phyloP scores from a whole-genome alignment of 2,888 invertebrate species.

The Pseudeuparius sepicola region DNA sequence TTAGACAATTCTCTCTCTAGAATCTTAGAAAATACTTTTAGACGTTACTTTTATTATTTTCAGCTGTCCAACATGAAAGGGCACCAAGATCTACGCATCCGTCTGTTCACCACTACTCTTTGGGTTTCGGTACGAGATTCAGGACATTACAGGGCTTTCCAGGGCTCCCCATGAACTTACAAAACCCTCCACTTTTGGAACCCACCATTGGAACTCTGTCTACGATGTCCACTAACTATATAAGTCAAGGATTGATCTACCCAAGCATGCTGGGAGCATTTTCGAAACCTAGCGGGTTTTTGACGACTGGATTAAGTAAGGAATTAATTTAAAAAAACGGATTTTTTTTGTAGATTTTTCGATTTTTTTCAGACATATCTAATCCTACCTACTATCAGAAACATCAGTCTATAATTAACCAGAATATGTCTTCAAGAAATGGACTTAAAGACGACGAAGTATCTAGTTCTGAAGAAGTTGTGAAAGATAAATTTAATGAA shows the following conservation, averaged over 20 bases:
- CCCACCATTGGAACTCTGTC: slow-evolving; percentile 18
- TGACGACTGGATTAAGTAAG: no score
- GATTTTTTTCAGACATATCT: slow-evolving; percentile 19
- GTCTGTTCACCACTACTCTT: slow-evolving; percentile 32
- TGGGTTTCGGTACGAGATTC: slow-evolving; percentile 31
- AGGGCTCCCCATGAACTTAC: slow-evolving; percentile 32
- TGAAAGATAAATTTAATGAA: slow-evolving; percentile 27
- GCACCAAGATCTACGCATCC: slow-evolving; percentile 56
- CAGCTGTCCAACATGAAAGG: slow-evolving; percentile 87
- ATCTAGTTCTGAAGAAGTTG: slow-evolving; percentile 62
- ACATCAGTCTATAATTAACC: slow-evolving; percentile 15
- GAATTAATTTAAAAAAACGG: no score
- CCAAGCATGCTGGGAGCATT: slow-evolving; percentile 37
- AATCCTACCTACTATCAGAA: slow-evolving; percentile 27
- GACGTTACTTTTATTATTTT: slow-evolving; percentile 29
- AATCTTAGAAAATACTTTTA: no score
- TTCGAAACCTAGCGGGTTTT: slow-evolving; percentile 31
- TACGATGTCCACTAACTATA: slow-evolving; percentile 26
- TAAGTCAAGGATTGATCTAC: slow-evolving; percentile 36
- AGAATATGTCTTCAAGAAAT: slow-evolving; percentile 18
- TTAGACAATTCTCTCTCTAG: no score
- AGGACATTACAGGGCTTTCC: slow-evolving; percentile 32
- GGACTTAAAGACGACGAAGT: slow-evolving; percentile 63
- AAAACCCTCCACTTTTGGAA: slow-evolving; percentile 27
- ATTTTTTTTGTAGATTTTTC: no score